Evolutionary conservation across 2,797 vertebrate species (phyloP).

Genomic region (Sebastes reedi): DNA sequence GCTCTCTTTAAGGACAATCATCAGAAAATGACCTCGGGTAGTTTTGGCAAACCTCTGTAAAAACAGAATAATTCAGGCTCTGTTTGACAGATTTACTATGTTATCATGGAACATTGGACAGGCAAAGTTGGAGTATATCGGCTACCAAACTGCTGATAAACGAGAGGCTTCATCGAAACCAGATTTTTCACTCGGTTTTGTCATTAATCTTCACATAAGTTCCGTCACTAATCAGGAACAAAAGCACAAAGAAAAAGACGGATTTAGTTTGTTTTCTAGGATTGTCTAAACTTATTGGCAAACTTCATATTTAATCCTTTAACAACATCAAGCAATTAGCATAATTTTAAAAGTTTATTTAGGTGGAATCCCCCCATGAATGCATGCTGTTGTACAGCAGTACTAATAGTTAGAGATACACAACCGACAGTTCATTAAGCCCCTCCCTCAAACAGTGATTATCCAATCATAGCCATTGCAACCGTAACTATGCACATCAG

Average conservation of each 20-base stretch:
- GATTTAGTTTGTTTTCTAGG: background rate
- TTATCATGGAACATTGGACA: slow-evolving; percentile 29
- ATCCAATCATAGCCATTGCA: background rate
- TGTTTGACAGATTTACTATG: slow-evolving; percentile 43
- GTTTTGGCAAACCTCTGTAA: slow-evolving; percentile 18
- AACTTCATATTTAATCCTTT: background rate
- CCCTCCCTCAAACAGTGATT: background rate
- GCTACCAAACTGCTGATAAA: slow-evolving; percentile 31
- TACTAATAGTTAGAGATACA: background rate
- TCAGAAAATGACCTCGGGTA: background rate
- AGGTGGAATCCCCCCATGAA: background rate
- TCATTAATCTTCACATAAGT: background rate
- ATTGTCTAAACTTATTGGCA: background rate
- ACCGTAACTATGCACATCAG: background rate
- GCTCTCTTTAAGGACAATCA: background rate
- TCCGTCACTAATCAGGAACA: background rate
- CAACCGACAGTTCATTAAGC: too few relatives aligned
- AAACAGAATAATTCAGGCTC: slow-evolving; percentile 10
- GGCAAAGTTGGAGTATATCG: slow-evolving; percentile 18
- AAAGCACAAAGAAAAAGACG: background rate
- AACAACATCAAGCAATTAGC: background rate
- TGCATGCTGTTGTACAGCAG: background rate
- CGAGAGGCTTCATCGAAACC: slow-evolving; percentile 34
- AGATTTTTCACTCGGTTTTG: slow-evolving; percentile 26
- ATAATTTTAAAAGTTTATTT: background rate